These are phyloP conservation scores for Scaptomyza polygonia DNA, from an alignment of 2,888 invertebrate species.

Conservation along the genomic window DNA sequence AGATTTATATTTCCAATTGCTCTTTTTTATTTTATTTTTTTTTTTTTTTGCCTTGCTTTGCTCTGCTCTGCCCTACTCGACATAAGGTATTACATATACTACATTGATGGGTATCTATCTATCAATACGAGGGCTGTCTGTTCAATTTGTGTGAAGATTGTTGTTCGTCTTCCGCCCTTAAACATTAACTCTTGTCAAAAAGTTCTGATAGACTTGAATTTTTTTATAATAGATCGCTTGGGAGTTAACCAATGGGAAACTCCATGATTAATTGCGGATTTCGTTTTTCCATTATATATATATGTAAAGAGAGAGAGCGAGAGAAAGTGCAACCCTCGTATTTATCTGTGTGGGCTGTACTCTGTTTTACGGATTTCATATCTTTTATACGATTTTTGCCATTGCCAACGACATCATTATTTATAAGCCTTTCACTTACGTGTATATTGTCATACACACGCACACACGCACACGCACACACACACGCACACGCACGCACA, in stretches of 20 bases:
- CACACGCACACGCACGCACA: neutral
- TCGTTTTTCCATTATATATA: neutral
- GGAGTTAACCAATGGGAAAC: neutral
- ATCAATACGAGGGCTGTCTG: slow-evolving; percentile 3
- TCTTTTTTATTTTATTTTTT: too few relatives aligned
- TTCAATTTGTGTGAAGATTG: neutral
- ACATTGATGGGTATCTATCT: neutral
- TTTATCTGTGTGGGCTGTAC: neutral
- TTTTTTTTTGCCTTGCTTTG: too few relatives aligned
- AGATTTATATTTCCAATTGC: neutral
- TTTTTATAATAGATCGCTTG: neutral
- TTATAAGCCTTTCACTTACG: slow-evolving; percentile 38
- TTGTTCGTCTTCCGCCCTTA: neutral
- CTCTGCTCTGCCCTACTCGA: neutral
- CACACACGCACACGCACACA: neutral
- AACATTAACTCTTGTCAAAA: neutral
- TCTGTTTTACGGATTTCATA: slow-evolving; percentile 1
- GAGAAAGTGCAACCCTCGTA: neutral
- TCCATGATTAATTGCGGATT: slow-evolving; percentile 2
- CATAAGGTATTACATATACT: neutral
- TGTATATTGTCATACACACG: neutral
- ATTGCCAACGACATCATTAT: slow-evolving; percentile 34
- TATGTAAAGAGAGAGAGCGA: too few relatives aligned
- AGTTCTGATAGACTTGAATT: neutral
- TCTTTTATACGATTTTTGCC: slow-evolving; percentile 10